phyloP scores from a whole-genome alignment of 2,113 vertebrate species.

The Crotophaga sulcirostris region DNA sequence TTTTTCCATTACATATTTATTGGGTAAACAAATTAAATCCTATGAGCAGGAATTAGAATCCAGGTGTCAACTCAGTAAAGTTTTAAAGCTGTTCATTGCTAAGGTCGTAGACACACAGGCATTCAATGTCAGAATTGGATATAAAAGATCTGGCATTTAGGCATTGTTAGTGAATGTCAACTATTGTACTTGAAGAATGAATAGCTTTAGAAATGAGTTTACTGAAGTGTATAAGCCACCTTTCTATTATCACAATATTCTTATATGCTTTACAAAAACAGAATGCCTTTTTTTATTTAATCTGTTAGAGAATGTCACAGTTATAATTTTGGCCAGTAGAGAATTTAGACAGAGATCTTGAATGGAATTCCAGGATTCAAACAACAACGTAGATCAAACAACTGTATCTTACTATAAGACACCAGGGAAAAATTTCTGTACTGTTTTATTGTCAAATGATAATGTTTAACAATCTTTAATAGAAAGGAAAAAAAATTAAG shows the following conservation, averaged over 20 bases:
- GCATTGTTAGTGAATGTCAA: slow-evolving; percentile 41
- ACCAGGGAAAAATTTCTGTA: background rate
- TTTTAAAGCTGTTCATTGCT: background rate
- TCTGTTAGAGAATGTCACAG: background rate
- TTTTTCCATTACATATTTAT: background rate
- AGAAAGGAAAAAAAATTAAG: background rate
- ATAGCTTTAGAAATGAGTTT: slow-evolving; percentile 36
- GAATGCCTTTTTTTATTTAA: background rate
- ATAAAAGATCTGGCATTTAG: slow-evolving; percentile 26
- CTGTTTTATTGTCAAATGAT: background rate
- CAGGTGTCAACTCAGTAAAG: background rate
- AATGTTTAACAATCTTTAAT: background rate
- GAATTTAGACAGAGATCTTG: background rate
- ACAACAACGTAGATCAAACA: background rate
- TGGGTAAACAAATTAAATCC: background rate
- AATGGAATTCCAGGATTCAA: background rate
- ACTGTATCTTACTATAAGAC: background rate
- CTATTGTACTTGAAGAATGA: slow-evolving; percentile 6
- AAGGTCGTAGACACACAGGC: background rate
- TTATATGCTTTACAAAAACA: background rate
- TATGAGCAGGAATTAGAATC: background rate
- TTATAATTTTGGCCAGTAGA: background rate
- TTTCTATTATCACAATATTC: slow-evolving; percentile 1
- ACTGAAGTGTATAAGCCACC: background rate
- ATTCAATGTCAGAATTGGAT: background rate